Evolutionary conservation across 2,888 invertebrate species (phyloP), one percentile per base, ranked within the genome.

Genomic region (Drymonia ruficornis): DNA sequence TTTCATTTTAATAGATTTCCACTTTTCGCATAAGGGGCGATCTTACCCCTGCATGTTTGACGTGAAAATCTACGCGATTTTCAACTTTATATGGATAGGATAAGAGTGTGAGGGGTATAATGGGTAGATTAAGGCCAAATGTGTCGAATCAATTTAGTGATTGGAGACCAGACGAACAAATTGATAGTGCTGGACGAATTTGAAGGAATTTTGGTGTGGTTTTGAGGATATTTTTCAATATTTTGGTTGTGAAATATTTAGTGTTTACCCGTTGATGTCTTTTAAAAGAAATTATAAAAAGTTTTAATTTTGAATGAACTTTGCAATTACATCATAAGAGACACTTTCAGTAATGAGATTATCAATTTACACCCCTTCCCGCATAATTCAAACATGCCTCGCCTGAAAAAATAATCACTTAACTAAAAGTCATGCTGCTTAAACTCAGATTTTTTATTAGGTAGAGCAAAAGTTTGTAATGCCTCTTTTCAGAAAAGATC

Each of bases 61-160:
- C 13, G 4, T 34, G 11, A 31, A 19, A 50, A 29, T n/a, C 9
- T 45, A 34, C 50, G 38, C 49, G 40, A 61, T 43, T 50, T 59
- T 50, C 29, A 63, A 59, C 65, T 56, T 52, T 67, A 61, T 49
- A 2, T 0, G 9, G 1, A 34, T 6, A 0, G 0, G 2, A 12
- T 56, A 61, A 16, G 49, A 31, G 13, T 48, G 3, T 28, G 28
- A 8, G 66, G 57, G 40, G 48, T 47, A 9, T 42, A 53, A 57
- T 55, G 52, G 44, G 52, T 50, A 69, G 66, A 70, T 70, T 70
- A 61, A 65, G 59, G 52, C 62, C 70, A 81, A 83, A 86, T 84
- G 83, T 83, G 81, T 75, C 79, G 79, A 85, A 87, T 87, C 87
- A 86, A 89, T 91, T 90, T 89, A 82, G 83, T 87, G 80, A 91